Base-by-base conservation (phyloP, 1,140 invertebrate species). In the Phortica variegata region DNA sequence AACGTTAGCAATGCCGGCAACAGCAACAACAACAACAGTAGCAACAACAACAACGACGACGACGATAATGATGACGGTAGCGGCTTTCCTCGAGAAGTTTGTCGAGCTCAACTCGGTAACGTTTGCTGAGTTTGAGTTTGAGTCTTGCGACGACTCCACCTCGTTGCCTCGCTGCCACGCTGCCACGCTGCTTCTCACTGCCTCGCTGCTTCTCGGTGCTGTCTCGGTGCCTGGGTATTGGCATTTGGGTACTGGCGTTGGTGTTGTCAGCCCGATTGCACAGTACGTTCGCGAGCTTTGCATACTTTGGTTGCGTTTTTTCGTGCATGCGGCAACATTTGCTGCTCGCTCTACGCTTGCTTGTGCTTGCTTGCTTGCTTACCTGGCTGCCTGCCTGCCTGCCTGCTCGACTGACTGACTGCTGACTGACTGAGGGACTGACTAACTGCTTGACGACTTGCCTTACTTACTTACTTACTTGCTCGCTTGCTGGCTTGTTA, bases 201-300 rank as follows among this genome's bases (percentile, higher is more conserved):
- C n/a, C n/a, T 39, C 32, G 7, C 29, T 31, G 34, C 20, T 32
- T 36, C 21, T 18, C 29, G 40, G 50, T 43, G 44, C 39, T 47
- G 44, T 43, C 45, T 20, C 39, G 8, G 21, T 43, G 34, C 44
- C 36, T n/a, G n/a, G n/a, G n/a, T n/a, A n/a, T n/a, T n/a, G n/a
- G n/a, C n/a, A n/a, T n/a, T n/a, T n/a, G n/a, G n/a, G n/a, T n/a
- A n/a, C n/a, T n/a, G n/a, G n/a, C n/a, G n/a, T n/a, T n/a, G n/a
- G n/a, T n/a, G 46, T 41, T 54, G 60, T 44, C 58, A 40, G 49
- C 39, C 56, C n/a, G n/a, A n/a, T n/a, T n/a, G 42, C 54, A 61
- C 69, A 73, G 70, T 73, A 73, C 59, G 70, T 58, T 70, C 70
- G 69, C 70, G 70, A 73, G 70, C 70, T 68, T 73, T 68, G 70